phyloP scores from a whole-genome alignment of 2,113 vertebrate species.

The Puffinus mauretanicus region DNA sequence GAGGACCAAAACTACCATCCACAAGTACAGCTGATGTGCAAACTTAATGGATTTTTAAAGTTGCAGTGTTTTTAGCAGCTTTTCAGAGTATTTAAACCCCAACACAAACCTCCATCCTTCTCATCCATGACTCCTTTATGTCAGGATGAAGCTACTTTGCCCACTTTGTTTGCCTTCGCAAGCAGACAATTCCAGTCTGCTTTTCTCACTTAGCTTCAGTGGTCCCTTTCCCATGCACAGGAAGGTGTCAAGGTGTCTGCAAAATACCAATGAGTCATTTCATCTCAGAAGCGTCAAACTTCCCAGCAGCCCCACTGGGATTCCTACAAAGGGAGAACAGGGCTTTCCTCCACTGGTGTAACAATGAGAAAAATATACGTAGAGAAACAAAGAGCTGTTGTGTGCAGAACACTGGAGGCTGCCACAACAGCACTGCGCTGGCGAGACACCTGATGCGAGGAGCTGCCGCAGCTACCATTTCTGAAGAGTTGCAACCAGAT shows the following conservation, averaged over 20 bases:
- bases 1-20: neutral
- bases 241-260: neutral
- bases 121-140: neutral
- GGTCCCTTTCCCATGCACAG: neutral
- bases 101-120: neutral
- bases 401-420: neutral
- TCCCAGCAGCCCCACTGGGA: neutral
- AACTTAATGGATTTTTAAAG: neutral
- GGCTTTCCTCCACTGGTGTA: neutral
- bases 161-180: neutral
- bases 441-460: neutral
- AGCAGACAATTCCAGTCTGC: neutral
- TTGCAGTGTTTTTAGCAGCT: neutral
- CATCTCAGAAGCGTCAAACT: neutral
- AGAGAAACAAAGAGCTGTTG: neutral
- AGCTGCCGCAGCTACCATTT: neutral
- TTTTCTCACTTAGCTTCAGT: neutral
- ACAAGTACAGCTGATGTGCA: neutral
- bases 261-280: neutral
- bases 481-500: neutral
- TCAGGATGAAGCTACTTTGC: neutral
- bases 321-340: neutral
- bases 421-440: neutral
- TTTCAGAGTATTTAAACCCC: neutral
- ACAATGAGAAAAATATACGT: rapidly evolving